Percentiles rank a stretch among this genome's conserved stretches.
Conservation (phyloP, 2,113 vertebrate species). For the Notiomystis cincta region DNA sequence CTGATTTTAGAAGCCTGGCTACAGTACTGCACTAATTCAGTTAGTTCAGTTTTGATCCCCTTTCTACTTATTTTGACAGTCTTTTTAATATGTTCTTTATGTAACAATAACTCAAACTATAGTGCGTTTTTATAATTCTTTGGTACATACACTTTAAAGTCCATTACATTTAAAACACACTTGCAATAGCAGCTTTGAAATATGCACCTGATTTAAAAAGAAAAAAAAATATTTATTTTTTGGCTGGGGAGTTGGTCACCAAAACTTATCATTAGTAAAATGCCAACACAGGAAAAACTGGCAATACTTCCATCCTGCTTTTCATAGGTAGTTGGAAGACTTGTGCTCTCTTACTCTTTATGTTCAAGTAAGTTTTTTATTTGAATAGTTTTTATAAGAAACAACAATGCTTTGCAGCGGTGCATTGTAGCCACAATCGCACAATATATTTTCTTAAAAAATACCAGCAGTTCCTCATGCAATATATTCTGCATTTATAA, state of each 20-base stretch:
- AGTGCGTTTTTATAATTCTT: conserved; percentile 71
- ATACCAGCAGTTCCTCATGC: conserved; percentile 87
- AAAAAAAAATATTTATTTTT: conserved; percentile 72
- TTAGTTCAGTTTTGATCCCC: conserved; percentile 77
- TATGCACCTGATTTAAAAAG: conserved; percentile 71
- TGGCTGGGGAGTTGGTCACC: conserved; percentile 74
- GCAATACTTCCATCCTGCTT: conserved; percentile 68
- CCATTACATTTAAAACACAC: conserved; percentile 70
- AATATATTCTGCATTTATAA: conserved; percentile 90
- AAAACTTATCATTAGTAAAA: conserved; percentile 66
- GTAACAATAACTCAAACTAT: conserved; percentile 61
- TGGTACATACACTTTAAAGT: conserved; percentile 69
- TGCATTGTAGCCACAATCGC: conserved; percentile 83
- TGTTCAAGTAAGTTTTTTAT: conserved; percentile 65
- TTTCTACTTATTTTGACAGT: conserved; percentile 73
- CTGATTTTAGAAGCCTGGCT: conserved; percentile 86
- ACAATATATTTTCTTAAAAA: conserved; percentile 88
- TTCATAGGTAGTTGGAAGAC: conserved; percentile 61
- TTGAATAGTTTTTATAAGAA: conserved; percentile 69
- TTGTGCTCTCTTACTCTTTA: conserved; percentile 65
- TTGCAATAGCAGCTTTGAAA: conserved; percentile 72
- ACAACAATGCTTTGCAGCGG: conserved; percentile 77
- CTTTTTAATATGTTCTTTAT: conserved; percentile 70
- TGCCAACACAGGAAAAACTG: conserved; percentile 66
- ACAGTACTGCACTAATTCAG: conserved; percentile 80